Percentiles rank a stretch among this genome's conserved stretches.
phyloP scores from a whole-genome alignment of 2,888 invertebrate genomes.

The Diplolepis rosae region DNA sequence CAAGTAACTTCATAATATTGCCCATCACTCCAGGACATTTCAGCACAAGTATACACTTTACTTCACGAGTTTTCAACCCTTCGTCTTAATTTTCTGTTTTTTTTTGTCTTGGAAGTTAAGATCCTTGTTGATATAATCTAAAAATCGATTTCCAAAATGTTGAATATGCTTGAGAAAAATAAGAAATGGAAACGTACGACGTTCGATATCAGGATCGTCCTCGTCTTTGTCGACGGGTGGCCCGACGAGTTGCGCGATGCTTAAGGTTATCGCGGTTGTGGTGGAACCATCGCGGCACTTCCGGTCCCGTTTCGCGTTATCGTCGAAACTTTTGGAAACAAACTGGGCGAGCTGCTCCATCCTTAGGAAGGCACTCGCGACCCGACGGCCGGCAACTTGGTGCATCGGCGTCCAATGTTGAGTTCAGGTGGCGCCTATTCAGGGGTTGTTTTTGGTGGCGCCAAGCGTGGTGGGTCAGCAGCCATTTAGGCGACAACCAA shows the following conservation, averaged over 20 bases:
- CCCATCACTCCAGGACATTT: too few relatives aligned
- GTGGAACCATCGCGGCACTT: constrained; percentile 37
- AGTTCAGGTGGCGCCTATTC: constrained; percentile 9
- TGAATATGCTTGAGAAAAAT: background rate
- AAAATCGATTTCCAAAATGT: too few relatives aligned
- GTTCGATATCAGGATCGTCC: constrained; percentile 36
- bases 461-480: constrained; percentile 44
- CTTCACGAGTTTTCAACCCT: too few relatives aligned
- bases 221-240: constrained; percentile 48
- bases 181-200: constrained; percentile 54
- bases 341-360: constrained; percentile 95
- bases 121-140: too few relatives aligned
- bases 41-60: too few relatives aligned
- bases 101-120: background rate
- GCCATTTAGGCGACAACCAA: constrained; percentile 59
- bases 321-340: constrained; percentile 89
- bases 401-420: constrained; percentile 39
- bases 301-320: constrained; percentile 45
- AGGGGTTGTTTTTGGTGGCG: constrained; percentile 40
- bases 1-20: too few relatives aligned
- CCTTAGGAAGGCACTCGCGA: constrained; percentile 56
- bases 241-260: constrained; percentile 68
- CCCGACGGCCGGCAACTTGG: constrained; percentile 40
- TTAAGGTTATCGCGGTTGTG: constrained; percentile 60
- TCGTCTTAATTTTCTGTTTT: too few relatives aligned